phyloP scores from a whole-genome alignment of 2,113 vertebrate genomes.

The Ramphastos sulfuratus region DNA sequence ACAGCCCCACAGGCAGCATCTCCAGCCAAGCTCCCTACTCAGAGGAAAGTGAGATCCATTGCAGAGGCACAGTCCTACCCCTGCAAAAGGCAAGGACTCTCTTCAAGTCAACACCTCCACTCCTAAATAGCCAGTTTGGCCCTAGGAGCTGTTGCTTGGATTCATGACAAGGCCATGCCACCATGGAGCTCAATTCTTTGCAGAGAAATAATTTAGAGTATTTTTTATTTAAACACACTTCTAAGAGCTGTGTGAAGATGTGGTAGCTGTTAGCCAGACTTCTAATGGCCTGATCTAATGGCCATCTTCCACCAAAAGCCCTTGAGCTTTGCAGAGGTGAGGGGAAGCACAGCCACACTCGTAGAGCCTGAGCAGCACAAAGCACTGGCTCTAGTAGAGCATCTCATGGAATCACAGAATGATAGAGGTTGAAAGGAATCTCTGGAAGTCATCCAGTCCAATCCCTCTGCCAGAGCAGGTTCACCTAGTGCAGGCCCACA shows the following conservation, averaged over 20 bases:
- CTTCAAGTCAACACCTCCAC: neutral
- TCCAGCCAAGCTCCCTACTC: neutral
- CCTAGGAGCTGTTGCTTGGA: neutral
- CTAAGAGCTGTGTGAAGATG: neutral
- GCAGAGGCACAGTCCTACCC: neutral
- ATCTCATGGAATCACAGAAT: too few relatives aligned
- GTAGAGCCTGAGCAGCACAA: neutral
- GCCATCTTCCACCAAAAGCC: neutral
- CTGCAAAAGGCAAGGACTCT: neutral
- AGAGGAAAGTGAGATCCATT: neutral
- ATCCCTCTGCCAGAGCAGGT: too few relatives aligned
- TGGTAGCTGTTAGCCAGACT: neutral
- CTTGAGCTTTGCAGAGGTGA: neutral
- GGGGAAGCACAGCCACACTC: accelerated
- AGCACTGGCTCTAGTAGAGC: neutral
- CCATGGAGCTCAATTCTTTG: neutral
- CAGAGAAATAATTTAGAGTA: neutral
- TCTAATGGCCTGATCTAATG: neutral
- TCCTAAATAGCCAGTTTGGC: accelerated
- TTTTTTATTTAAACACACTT: neutral
- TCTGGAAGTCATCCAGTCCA: too few relatives aligned
- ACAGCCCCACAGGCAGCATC: neutral
- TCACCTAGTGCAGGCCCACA: too few relatives aligned
- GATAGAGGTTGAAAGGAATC: too few relatives aligned
- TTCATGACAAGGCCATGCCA: accelerated